Evolutionary conservation across 2,113 vertebrate species (phyloP).

Genomic region (Limnothrissa miodon): DNA sequence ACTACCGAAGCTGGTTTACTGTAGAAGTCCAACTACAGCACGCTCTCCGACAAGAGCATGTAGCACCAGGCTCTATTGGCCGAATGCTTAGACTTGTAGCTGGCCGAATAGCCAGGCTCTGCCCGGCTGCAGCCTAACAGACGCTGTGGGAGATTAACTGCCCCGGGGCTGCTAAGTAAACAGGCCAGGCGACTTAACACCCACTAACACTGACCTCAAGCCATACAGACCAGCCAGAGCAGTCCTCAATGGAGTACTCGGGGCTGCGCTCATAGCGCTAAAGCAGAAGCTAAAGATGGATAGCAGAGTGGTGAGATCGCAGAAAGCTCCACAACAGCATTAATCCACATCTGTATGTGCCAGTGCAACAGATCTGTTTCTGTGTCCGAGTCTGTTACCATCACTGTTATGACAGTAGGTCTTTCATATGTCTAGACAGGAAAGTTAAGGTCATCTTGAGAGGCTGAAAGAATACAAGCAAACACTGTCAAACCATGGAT

Average conservation of each 20-base stretch:
- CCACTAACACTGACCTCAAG: conserved; percentile 5
- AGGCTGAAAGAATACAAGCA: neutral
- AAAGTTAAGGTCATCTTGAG: neutral
- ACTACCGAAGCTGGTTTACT: too few relatives aligned
- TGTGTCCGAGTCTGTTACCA: neutral
- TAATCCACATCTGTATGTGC: neutral
- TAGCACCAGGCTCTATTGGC: neutral
- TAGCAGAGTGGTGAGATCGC: neutral
- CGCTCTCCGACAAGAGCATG: too few relatives aligned
- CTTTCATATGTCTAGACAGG: neutral
- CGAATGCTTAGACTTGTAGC: neutral
- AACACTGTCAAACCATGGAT: neutral
- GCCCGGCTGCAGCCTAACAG: neutral
- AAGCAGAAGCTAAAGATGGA: neutral
- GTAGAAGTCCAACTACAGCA: too few relatives aligned
- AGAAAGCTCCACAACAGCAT: neutral
- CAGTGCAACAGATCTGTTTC: neutral
- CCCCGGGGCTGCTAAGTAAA: conserved; percentile 1
- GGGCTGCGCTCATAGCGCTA: too few relatives aligned
- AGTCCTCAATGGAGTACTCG: too few relatives aligned
- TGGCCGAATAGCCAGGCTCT: neutral
- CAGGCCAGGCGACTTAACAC: neutral
- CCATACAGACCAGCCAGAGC: neutral
- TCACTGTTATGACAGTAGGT: neutral
- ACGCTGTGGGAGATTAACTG: conserved; percentile 4